These are phyloP conservation scores for Basileuterus tristriatus DNA, from an alignment of 2,797 vertebrate species.

Conservation along the genomic window DNA sequence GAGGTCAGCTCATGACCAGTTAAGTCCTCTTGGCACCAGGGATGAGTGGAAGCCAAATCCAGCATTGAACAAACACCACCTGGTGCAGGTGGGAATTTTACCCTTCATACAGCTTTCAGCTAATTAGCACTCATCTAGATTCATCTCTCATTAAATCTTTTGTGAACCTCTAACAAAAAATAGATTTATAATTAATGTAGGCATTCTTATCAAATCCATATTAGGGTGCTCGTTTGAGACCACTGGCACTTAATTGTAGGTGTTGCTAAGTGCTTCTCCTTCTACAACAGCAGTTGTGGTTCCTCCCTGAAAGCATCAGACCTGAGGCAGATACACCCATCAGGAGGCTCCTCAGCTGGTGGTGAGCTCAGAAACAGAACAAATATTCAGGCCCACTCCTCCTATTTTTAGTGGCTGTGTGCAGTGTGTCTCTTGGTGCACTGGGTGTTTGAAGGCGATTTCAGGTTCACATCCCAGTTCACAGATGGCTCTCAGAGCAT, in stretches of 20 bases:
- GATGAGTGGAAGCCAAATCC: neutral
- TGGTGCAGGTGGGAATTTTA: neutral
- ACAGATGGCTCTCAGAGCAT: neutral
- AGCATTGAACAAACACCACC: neutral
- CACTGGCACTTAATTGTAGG: neutral
- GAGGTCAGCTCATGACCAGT: neutral
- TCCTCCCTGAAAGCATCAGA: neutral
- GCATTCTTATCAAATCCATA: neutral
- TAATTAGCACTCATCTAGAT: neutral
- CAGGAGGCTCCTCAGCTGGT: neutral
- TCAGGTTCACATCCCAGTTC: fast-evolving
- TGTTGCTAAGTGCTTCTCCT: neutral
- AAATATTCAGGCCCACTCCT: neutral
- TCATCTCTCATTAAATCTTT: slow-evolving; percentile 30
- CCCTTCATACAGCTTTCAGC: neutral
- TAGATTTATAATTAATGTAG: slow-evolving; percentile 8
- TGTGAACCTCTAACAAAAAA: slow-evolving; percentile 3
- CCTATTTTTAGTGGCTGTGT: fast-evolving
- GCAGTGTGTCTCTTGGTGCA: too few relatives aligned
- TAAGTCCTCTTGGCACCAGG: neutral
- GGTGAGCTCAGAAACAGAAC: neutral
- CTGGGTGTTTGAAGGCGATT: neutral
- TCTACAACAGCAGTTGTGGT: neutral
- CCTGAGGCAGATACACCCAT: neutral
- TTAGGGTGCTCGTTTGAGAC: neutral